These are phyloP conservation scores for Prenolepis imparis DNA, from an alignment of 2,888 invertebrate species.

Conservation along the genomic window DNA sequence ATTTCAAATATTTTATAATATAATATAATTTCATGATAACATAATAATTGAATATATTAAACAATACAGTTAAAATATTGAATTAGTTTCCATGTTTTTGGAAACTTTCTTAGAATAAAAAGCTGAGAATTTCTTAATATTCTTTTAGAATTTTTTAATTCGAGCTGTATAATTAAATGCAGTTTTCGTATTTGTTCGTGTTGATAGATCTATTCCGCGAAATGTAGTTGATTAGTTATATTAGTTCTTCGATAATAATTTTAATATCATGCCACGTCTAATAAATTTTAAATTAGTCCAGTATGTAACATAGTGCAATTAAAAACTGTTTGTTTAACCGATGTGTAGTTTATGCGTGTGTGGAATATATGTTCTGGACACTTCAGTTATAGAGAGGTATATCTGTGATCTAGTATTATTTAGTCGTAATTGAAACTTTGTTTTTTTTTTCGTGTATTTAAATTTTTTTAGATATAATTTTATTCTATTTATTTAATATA, in stretches of 20 bases:
- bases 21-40: not conserved
- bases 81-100: too few species aligned
- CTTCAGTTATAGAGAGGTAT: not conserved
- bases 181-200: not conserved
- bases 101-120: not conserved
- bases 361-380: not conserved
- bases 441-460: slow-evolving; percentile 3
- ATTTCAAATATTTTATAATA: not conserved
- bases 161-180: not conserved
- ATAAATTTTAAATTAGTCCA: not conserved
- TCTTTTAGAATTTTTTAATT: not conserved
- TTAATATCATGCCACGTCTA: not conserved
- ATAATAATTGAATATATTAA: not conserved
- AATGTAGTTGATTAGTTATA: not conserved
- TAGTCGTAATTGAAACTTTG: not conserved
- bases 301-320: slow-evolving; percentile 1
- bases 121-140: not conserved
- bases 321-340: slow-evolving; percentile 6
- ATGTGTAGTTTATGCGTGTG: too few species aligned
- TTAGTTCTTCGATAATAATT: not conserved
- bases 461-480: not conserved
- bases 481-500: slow-evolving; percentile 1
- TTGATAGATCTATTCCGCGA: not conserved
- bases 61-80: not conserved
- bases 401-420: not conserved